Percentiles rank a stretch among this genome's conserved stretches.
Evolutionary conservation across 2,888 invertebrate species (phyloP).

Genomic region (Lepidochrysops patricia): DNA sequence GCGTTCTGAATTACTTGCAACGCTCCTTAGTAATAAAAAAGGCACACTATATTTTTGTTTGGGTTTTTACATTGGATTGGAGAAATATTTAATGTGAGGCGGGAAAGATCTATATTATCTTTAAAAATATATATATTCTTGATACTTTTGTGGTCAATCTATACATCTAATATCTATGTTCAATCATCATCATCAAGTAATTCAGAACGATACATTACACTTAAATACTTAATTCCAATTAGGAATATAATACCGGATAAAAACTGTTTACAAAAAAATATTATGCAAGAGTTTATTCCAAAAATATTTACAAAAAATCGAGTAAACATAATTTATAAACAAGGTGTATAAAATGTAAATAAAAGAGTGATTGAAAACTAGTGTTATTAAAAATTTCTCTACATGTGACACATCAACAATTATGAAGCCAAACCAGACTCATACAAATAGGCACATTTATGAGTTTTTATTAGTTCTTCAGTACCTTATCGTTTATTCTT

Average conservation of each 20-base stretch:
- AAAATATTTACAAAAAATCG: conserved; percentile 11
- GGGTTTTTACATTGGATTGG: neutral
- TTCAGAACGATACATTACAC: neutral
- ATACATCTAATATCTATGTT: neutral
- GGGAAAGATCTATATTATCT: neutral
- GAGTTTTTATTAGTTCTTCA: neutral
- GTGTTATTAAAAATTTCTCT: neutral
- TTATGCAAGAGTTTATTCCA: conserved; percentile 12
- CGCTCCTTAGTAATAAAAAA: conserved; percentile 6
- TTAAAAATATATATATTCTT: neutral
- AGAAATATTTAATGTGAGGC: neutral
- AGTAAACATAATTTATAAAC: neutral
- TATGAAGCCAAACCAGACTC: neutral
- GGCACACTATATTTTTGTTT: conserved; percentile 5
- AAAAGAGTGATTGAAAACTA: neutral
- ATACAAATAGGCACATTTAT: neutral
- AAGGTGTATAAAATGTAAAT: neutral
- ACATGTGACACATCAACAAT: too few relatives aligned
- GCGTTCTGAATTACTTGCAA: conserved; percentile 8
- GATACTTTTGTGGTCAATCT: neutral
- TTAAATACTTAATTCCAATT: conserved; percentile 9
- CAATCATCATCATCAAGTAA: neutral
- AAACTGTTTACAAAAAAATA: conserved; percentile 2
- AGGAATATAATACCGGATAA: conserved; percentile 8
- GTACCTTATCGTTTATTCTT: conserved; percentile 1